Evolutionary conservation across 2,113 vertebrate species (phyloP).

Genomic region (Mystacornis crossleyi): DNA sequence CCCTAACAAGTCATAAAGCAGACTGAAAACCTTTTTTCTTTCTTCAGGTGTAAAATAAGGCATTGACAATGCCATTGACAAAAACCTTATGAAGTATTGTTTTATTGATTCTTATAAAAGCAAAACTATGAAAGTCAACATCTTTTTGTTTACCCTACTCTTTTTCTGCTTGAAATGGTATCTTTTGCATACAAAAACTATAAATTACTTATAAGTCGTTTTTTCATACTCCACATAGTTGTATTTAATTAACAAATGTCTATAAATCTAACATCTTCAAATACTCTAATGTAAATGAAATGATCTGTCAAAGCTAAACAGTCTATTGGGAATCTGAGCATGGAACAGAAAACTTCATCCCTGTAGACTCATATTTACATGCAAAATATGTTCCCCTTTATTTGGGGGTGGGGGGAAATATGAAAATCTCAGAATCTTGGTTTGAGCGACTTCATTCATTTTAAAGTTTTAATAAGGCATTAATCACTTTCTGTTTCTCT

Average conservation of each 20-base stretch:
- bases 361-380: conserved; percentile 10
- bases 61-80: not conserved
- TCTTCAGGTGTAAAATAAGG: not conserved
- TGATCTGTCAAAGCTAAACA: not conserved
- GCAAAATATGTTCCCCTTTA: conserved; percentile 18
- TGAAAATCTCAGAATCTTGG: not conserved
- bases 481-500: conserved; percentile 41
- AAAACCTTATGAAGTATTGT: not conserved
- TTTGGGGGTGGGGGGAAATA: not conserved
- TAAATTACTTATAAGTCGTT: not conserved
- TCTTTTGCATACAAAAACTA: not conserved
- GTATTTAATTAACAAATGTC: not conserved
- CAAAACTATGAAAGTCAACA: not conserved
- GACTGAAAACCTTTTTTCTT: not conserved
- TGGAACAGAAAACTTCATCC: conserved; percentile 17
- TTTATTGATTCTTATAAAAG: not conserved
- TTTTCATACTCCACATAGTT: not conserved
- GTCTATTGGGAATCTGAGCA: not conserved
- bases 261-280: not conserved
- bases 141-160: not conserved
- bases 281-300: conserved; percentile 15
- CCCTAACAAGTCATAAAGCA: not conserved
- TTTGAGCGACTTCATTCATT: conserved; percentile 38
- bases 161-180: not conserved
- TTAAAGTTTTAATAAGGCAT: conserved; percentile 58